Conservation (phyloP, 92 coral and sea anemone genomes). For the Porites rus region DNA sequence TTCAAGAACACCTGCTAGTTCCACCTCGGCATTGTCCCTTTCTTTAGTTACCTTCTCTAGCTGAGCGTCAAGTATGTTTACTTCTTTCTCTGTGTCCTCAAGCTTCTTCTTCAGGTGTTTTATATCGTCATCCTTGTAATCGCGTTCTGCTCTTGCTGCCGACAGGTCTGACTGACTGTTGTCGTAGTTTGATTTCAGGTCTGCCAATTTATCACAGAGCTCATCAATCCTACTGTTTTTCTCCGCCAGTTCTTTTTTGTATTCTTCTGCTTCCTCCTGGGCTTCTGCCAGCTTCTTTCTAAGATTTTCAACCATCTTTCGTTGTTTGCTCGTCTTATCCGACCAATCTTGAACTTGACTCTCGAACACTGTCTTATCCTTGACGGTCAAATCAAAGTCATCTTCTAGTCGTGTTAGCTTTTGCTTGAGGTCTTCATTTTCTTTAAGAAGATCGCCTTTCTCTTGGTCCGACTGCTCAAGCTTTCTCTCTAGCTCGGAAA, state of each 20-base stretch:
- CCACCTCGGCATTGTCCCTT: slow-evolving; percentile 73
- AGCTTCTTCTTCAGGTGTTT: slow-evolving; percentile 63
- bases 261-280: slow-evolving; percentile 75
- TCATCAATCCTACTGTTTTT: slow-evolving; percentile 78
- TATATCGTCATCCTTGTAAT: slow-evolving; percentile 76
- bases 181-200: slow-evolving; percentile 64
- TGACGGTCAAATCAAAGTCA: slow-evolving; percentile 60
- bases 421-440: slow-evolving; percentile 67
- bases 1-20: slow-evolving; percentile 75
- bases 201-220: slow-evolving; percentile 58
- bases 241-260: slow-evolving; percentile 65
- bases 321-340: slow-evolving; percentile 61
- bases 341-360: slow-evolving; percentile 77
- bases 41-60: slow-evolving; percentile 74
- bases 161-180: slow-evolving; percentile 65
- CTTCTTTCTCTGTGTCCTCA: slow-evolving; percentile 65
- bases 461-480: slow-evolving; percentile 77
- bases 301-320: slow-evolving; percentile 63
- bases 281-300: slow-evolving; percentile 71
- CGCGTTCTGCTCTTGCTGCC: slow-evolving; percentile 54
- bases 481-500: slow-evolving; percentile 79
- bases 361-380: slow-evolving; percentile 74
- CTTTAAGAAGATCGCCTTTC: slow-evolving; percentile 68
- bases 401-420: slow-evolving; percentile 76
- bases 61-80: slow-evolving; percentile 66